These are phyloP conservation scores for Micronisus gabar DNA, from an alignment of 2,113 vertebrate genomes.

Conservation along the genomic window DNA sequence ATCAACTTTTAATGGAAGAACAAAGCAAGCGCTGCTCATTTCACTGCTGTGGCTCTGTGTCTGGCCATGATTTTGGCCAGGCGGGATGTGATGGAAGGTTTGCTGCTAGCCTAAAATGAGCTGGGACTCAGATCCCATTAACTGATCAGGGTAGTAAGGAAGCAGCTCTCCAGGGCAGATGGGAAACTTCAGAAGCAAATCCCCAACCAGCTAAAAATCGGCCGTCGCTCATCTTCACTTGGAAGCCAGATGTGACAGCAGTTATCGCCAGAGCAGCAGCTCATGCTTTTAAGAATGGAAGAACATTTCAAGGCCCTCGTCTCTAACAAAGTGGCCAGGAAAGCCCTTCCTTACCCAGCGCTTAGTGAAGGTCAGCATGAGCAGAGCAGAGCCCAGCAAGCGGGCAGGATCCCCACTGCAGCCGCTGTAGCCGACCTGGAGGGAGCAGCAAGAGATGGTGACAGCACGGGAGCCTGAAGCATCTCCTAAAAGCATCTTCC, in stretches of 20 bases:
- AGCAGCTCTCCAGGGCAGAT: background rate
- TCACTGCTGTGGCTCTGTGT: background rate
- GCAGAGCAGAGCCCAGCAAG: constrained; percentile 14
- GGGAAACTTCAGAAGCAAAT: background rate
- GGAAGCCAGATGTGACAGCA: background rate
- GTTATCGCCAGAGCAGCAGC: background rate
- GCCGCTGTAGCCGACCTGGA: background rate
- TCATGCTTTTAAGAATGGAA: background rate
- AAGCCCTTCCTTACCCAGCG: background rate
- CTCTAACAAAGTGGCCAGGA: background rate
- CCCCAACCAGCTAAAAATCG: background rate
- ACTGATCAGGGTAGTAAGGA: background rate
- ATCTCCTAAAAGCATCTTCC: background rate
- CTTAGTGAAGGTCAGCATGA: background rate
- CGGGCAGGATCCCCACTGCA: constrained; percentile 14
- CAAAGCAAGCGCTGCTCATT: background rate
- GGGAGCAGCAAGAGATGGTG: background rate
- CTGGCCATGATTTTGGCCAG: background rate
- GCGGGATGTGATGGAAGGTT: background rate
- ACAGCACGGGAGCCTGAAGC: background rate
- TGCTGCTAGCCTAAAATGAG: background rate
- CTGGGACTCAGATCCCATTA: background rate
- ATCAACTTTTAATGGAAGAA: background rate
- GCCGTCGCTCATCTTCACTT: background rate
- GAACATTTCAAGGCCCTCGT: background rate